Evolutionary conservation across 53 echinoderm and acorn worm species (phyloP).

Genomic region (Astropecten irregularis): DNA sequence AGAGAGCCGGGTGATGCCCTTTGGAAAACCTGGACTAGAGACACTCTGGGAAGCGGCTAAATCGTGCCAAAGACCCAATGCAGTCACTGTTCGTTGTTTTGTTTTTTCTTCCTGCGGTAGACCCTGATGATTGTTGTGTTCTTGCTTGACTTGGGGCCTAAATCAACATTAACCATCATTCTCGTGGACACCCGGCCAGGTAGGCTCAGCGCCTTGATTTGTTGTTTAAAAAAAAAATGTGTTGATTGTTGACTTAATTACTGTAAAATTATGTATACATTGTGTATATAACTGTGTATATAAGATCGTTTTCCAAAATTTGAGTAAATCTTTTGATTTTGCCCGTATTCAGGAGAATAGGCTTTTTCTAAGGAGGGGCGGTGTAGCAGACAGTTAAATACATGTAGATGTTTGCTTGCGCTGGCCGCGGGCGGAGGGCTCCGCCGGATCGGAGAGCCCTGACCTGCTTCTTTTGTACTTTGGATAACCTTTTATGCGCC

Average conservation of each 20-base stretch:
- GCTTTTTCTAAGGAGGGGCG: too few relatives aligned
- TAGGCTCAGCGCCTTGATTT: background rate
- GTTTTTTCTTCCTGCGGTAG: background rate
- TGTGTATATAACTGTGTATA: background rate
- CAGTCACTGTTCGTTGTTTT: background rate
- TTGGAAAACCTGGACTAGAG: background rate
- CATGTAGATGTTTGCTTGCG: too few relatives aligned
- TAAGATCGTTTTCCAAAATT: background rate
- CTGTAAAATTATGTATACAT: background rate
- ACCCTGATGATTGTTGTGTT: background rate
- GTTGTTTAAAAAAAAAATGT: background rate
- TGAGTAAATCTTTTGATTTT: background rate
- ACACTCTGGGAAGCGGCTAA: background rate
- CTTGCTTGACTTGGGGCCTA: background rate
- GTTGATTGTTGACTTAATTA: background rate
- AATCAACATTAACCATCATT: background rate
- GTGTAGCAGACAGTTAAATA: background rate
- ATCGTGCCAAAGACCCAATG: background rate
- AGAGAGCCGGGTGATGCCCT: background rate
- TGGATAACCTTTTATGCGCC: too few relatives aligned
- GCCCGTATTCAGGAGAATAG: conserved; percentile 15
- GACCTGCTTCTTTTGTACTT: too few relatives aligned
- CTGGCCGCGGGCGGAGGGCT: too few relatives aligned
- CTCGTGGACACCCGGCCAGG: background rate
- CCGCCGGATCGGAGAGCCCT: too few relatives aligned